A percentile compares a stretch with the other conserved stretches of the same genome.
phyloP scores from a whole-genome alignment of 2,797 vertebrate species.

The Chaunax sp. region DNA sequence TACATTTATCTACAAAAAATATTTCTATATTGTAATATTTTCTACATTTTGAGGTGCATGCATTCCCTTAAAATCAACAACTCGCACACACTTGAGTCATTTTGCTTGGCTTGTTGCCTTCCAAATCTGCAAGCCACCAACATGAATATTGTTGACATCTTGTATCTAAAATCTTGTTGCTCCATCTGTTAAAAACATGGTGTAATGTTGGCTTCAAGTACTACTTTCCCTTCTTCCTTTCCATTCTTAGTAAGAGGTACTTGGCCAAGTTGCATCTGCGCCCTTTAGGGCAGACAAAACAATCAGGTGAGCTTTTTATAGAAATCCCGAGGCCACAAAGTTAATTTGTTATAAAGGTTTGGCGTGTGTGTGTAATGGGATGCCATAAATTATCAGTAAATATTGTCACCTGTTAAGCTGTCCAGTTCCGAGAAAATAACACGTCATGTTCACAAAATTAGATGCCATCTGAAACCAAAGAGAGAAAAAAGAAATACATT shows the following conservation, averaged over 20 bases:
- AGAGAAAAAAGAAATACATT: not conserved
- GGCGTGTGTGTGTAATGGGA: too few species aligned
- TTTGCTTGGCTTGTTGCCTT: not conserved
- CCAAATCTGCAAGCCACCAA: slow-evolving; percentile 2
- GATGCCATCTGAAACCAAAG: not conserved
- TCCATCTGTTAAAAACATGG: not conserved
- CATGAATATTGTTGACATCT: not conserved
- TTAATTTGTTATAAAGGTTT: not conserved
- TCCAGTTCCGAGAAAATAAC: not conserved
- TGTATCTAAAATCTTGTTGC: not conserved
- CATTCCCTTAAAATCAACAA: not conserved
- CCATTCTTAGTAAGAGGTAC: not conserved
- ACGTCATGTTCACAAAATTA: not conserved
- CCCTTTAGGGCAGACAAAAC: not conserved
- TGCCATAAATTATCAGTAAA: not conserved
- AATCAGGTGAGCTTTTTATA: not conserved
- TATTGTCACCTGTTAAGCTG: not conserved
- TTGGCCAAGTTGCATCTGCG: accelerated
- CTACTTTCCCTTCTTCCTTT: not conserved
- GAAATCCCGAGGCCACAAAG: not conserved
- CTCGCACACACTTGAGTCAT: not conserved
- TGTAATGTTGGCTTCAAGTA: slow-evolving; percentile 21
- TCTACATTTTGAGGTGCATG: not conserved
- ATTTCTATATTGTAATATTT: not conserved
- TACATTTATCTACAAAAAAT: not conserved